Evolutionary conservation across 2,113 vertebrate genomes (phyloP), one percentile per base, ranked within the genome.

Genomic region (Guaruba guarouba): DNA sequence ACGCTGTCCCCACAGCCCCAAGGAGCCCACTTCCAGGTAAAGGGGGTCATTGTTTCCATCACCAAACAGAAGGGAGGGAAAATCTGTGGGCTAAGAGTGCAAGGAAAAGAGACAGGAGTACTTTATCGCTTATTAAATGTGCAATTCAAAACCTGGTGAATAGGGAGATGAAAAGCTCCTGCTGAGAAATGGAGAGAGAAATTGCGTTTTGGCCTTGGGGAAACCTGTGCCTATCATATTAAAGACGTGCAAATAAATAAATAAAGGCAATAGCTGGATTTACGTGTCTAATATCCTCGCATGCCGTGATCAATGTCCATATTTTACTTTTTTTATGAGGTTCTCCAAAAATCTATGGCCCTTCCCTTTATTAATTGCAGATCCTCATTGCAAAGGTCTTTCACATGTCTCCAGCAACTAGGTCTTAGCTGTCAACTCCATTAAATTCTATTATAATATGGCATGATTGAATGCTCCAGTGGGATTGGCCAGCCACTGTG

Each of bases 81-180:
- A 85, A 94, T 59, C 49, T 43, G 69, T 54, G n/a, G 63, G 52
- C 93, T 96, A 86, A 85, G 91, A 91, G 76, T 64, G 18, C 52
- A 77, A 83, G 93, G 73, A 96, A 92, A 79, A 95, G 90, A 91
- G 93, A 74, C 87, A 81, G 91, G 93, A 89, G 91, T 96, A 95
- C 92, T 95, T 96, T 95, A 95, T 96, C 39, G 17, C 82, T 96
- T 97, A 95, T 96, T 97, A 96, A 96, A 96, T 94, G 94, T 96
- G 94, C 96, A 96, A 95, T 96, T 96, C 95, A 96, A 96, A 96
- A 96, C 76, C 88, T 81, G 90, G 96, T 88, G 80, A 95, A 97
- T 89, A 81, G 82, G 91, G 89, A 94, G 88, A 95, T 85, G 96
- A 78, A 92, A 90, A 92, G 86, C 97, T 97, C 95, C 94, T 96